Evolutionary conservation across 2,888 invertebrate species (phyloP).

Genomic region (Metopia argyrocephala): DNA sequence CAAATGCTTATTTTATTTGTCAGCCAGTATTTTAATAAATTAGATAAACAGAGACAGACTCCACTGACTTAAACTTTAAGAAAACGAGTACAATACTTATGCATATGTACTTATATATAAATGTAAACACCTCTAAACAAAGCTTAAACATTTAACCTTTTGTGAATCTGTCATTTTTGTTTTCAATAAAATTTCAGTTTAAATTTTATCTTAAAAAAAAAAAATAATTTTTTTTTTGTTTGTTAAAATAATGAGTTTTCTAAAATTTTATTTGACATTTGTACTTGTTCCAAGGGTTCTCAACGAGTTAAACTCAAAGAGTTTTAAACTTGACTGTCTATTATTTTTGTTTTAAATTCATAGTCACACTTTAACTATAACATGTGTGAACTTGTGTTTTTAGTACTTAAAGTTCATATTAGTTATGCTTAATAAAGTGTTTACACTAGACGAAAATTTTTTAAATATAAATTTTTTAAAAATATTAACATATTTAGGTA

Average conservation of each 20-base stretch:
- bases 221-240: too few species aligned
- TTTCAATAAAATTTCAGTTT: too few species aligned
- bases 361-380: too few species aligned
- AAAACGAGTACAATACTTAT: too few species aligned
- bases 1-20: too few species aligned
- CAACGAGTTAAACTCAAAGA: neutral
- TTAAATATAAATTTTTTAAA: too few species aligned
- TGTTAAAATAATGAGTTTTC: too few species aligned
- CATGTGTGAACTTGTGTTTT: slow-evolving; percentile 37
- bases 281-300: neutral
- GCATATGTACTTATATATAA: neutral
- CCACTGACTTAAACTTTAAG: slow-evolving; percentile 37
- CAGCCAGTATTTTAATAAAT: neutral
- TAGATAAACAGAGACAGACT: neutral
- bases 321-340: slow-evolving; percentile 15
- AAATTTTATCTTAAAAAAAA: too few species aligned
- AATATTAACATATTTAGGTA: neutral
- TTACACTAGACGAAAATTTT: neutral
- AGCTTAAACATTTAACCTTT: neutral
- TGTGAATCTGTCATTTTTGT: neutral
- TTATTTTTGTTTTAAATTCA: neutral
- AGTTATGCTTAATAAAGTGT: neutral
- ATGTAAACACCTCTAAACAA: neutral
- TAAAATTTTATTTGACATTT: too few species aligned
- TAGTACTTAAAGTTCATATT: slow-evolving; percentile 24